Evolutionary conservation across 2,888 invertebrate species (phyloP), one percentile per base, ranked within the genome.

Genomic region (Ptilodon capucinus): DNA sequence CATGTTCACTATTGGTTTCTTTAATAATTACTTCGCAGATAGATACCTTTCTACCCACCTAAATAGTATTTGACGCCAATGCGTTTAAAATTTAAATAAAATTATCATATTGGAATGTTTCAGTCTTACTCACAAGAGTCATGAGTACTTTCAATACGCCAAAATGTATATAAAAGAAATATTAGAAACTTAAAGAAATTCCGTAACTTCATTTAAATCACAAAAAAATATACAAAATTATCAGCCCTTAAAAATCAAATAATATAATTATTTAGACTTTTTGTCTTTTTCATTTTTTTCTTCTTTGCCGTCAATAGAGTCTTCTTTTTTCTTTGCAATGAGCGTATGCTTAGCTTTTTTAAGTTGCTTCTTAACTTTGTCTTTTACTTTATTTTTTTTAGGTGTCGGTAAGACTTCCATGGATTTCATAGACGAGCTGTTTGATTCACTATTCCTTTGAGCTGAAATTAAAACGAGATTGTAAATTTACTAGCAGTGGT

Each of bases 381-480:
- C 91, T 51, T 90, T 91, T 16, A 91, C 89, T 78, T 90, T 91
- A 57, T 59, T 88, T 60, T 91, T 91, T 67, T 91, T 91, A 11
- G 81, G 84, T 4, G 83, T 79, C 14, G 77, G 63, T 4, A 75
- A 60, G 5, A 79, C 76, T 60, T 91, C 91, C 9, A 76, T 60
- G 0, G 91, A 89, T 61, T 87, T 88, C 61, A 90, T 80, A 3
- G 88, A 86, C 7, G 90, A 88, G 66, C 82, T 84, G 54, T 81
- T 89, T 2, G 89, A 86, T 50, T 89, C 89, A 57, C 86, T 89
- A 64, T 83, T 85, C 60, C 91, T 81, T 78, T 89, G 89, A 13
- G 91, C 91, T 91, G 83, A 47, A 86, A 86, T 7, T 4, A 48
- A 34, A 48, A 52, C 1, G 7, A 25, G 17, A 19, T 48, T 34